Evolutionary conservation across 2,888 invertebrate genomes (phyloP), one percentile per base, ranked within the genome.

Genomic region (Thymelicus acteon): DNA sequence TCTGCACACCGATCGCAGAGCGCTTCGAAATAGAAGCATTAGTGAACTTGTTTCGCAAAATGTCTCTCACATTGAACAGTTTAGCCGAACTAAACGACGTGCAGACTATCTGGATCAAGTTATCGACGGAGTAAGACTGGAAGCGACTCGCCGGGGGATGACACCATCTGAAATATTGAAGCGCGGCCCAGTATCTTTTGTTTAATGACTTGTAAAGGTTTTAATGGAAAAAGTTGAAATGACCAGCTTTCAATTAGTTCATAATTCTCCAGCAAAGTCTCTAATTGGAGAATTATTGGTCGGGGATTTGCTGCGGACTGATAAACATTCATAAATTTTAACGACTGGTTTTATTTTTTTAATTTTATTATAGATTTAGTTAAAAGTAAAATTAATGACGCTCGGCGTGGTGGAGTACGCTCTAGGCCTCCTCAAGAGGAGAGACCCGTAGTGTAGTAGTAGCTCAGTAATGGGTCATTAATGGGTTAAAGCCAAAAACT

Each of bases 141-240:
- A 49, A 63, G 39, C 62, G 52, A 37, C 39, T 58, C 57, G 61
- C 31, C 37, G 19, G 19, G 31, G 52, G 48, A 48, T 31, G 63
- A 58, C 62, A 44, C 13, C 31, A 63, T 63, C 63, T 69, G 63
- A 69, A 69, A 69, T 69, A 69, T 63, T 47, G 63, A 62, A 48
- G 69, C 64, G 64, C 54, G 54, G 63, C 62, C 15, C 49, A 57
- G 68, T 69, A 69, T 63, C 69, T 69, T 64, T 69, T 69, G 69
- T 69, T 69, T 58, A 69, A 69, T 69, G 63, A 58, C 63, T 63
- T 63, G 69, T 69, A 69, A 69, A 69, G 48, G 63, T 63, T 69
- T 63, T 69, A 69, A 69, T 69, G 69, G 69, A 69, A 69, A 69
- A 69, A 69, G 69, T 69, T 69, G 48, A 69, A 63, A 69, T 58